Percentiles rank a stretch among this genome's conserved stretches.
Evolutionary conservation across 2,113 vertebrate genomes (phyloP).

Genomic region (Myrmecophaga tridactyla): DNA sequence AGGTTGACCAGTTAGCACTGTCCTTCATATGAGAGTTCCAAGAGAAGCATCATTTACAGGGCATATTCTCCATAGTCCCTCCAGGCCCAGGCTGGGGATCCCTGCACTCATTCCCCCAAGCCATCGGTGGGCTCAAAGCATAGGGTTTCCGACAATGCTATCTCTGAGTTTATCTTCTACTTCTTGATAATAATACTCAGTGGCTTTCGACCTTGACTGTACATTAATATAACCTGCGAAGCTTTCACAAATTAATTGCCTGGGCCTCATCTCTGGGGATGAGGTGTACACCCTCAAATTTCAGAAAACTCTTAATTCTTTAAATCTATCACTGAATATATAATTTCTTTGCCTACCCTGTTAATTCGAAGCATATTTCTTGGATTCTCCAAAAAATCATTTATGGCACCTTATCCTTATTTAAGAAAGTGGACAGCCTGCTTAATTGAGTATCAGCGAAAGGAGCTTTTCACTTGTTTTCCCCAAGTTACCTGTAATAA

Average conservation of each 20-base stretch:
- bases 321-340: neutral
- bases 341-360: neutral
- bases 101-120: neutral
- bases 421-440: neutral
- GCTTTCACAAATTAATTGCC: slow-evolving; percentile 16
- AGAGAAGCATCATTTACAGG: neutral
- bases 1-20: slow-evolving; percentile 34
- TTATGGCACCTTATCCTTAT: neutral
- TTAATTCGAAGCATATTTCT: neutral
- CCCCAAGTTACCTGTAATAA: slow-evolving; percentile 86
- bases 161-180: neutral
- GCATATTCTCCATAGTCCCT: neutral
- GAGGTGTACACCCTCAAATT: neutral
- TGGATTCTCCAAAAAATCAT: neutral
- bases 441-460: neutral
- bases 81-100: neutral
- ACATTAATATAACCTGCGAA: neutral
- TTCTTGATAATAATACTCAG: neutral
- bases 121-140: neutral
- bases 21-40: neutral
- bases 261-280: neutral
- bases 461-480: slow-evolving; percentile 6
- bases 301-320: neutral
- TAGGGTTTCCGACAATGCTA: neutral
- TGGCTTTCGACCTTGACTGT: neutral